A percentile compares a stretch with the other conserved stretches of the same genome.
These are phyloP conservation scores for Drosophila gunungcola DNA, from an alignment of 1,140 invertebrate species.

Conservation along the genomic window DNA sequence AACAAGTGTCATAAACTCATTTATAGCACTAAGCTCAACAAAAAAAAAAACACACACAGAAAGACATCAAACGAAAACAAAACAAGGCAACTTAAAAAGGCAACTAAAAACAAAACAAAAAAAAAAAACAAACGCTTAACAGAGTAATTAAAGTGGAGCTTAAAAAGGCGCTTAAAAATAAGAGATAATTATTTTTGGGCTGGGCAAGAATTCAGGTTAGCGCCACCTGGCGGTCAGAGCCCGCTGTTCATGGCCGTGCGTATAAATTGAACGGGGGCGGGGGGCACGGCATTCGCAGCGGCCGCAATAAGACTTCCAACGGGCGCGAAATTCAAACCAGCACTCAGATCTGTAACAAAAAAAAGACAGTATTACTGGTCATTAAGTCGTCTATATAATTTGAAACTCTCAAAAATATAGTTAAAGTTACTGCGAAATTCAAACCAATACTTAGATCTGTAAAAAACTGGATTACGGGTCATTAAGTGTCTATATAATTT, in stretches of 20 bases:
- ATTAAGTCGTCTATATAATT: too few relatives aligned
- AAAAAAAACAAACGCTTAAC: constrained; percentile 8
- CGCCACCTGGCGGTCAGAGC: constrained; percentile 50
- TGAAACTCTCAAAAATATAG: too few relatives aligned
- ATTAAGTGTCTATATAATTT: too few relatives aligned
- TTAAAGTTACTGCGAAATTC: constrained; percentile 34
- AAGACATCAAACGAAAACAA: constrained; percentile 17
- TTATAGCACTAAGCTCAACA: constrained; percentile 17
- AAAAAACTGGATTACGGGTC: background rate
- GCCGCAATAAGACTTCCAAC: constrained; percentile 69
- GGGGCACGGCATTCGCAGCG: constrained; percentile 62
- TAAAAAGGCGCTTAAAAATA: constrained; percentile 15
- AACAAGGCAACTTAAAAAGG: background rate
- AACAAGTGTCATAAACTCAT: constrained; percentile 19
- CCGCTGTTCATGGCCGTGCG: constrained; percentile 76
- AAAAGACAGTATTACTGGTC: background rate
- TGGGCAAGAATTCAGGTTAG: constrained; percentile 1
- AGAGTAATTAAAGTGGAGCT: constrained; percentile 11
- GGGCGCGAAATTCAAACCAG: constrained; percentile 64
- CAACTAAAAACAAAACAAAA: constrained; percentile 3
- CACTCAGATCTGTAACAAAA: constrained; percentile 58
- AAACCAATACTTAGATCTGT: constrained; percentile 70
- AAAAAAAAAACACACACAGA: background rate
- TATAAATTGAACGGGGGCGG: constrained; percentile 67
- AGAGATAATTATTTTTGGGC: constrained; percentile 9